Evolutionary conservation across 2,888 invertebrate genomes (phyloP), one percentile per base, ranked within the genome.

Genomic region (Tuberolachnus salignus): DNA sequence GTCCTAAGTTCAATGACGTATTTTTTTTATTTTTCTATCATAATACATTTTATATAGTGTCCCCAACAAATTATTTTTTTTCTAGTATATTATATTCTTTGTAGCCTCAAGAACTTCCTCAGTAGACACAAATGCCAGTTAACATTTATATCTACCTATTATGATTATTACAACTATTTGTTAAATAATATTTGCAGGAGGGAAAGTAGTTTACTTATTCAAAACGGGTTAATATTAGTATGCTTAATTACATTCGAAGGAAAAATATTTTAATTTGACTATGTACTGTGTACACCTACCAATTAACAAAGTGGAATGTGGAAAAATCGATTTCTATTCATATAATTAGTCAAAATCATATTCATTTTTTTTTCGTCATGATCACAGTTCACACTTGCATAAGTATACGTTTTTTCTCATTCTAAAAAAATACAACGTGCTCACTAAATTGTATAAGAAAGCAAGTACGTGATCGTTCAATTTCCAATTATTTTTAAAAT

Each of bases 141-240:
- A 34, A 34, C 34, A 4, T 4, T 34, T 34, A 34, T 34, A 6
- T 6, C 34, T 11, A 61, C 14, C 13, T 59, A 8, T 71, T 59
- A 34, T 42, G 10, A 51, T 51, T 34, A 44, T 11, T 34, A 23
- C 34, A 72, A 26, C 8, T 1, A 16, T 21, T 61, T 21, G 4
- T 61, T 72, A 34, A 53, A 72, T 70, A 23, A 55, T 21, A 51
- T 49, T 72, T 34, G 34, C 46, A 64, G n/a, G 53, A 64, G 23
- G 64, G 53, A 73, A 73, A 64, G 63, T 73, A 73, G 73, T 53
- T 53, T 53, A 63, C 34, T 51, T 42, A 10, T 64, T 64, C n/a
- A 44, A 64, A 74, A 74, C 53, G 44, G 23, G 55, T 74, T 66
- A 8, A 3, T 10, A 64, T 13, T 66, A 55, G 42, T 74, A 74